These are phyloP conservation scores for Dermochelys coriacea DNA, from an alignment of 2,797 vertebrate genomes.

Conservation along the genomic window DNA sequence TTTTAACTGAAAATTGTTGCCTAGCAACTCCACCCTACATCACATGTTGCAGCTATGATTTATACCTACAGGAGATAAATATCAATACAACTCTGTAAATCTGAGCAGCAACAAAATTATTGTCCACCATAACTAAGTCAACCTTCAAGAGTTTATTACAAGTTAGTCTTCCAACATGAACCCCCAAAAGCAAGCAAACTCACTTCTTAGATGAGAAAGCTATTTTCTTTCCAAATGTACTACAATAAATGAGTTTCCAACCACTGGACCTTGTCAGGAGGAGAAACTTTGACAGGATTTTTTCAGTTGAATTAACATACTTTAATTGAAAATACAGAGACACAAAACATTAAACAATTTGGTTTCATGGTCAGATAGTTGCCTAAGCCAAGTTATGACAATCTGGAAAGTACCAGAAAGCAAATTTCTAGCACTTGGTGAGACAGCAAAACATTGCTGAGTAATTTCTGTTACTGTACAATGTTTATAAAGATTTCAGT, in stretches of 20 bases:
- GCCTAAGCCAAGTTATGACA: not conserved
- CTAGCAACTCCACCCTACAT: constrained; percentile 67
- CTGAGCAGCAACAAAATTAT: constrained; percentile 31
- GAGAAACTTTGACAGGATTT: not conserved
- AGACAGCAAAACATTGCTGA: not conserved
- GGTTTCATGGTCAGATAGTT: not conserved
- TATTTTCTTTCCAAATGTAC: not conserved
- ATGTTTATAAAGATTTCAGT: not conserved
- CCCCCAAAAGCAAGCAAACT: not conserved
- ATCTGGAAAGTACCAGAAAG: not conserved
- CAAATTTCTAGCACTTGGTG: not conserved
- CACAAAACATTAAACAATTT: not conserved
- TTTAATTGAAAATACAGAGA: not conserved
- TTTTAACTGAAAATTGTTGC: constrained; percentile 66
- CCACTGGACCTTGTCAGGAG: not conserved
- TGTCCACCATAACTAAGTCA: not conserved
- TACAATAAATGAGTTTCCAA: constrained; percentile 10
- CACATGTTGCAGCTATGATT: constrained; percentile 49
- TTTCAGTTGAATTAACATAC: not conserved
- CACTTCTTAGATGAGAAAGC: not conserved
- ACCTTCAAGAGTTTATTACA: not conserved
- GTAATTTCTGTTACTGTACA: not conserved
- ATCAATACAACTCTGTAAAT: constrained; percentile 75
- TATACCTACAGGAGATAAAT: constrained; percentile 75
- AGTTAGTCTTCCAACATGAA: not conserved